A percentile compares a stretch with the other conserved stretches of the same genome.
Conservation (phyloP, 2,797 vertebrate species). For the Hephaestus fuliginosus region DNA sequence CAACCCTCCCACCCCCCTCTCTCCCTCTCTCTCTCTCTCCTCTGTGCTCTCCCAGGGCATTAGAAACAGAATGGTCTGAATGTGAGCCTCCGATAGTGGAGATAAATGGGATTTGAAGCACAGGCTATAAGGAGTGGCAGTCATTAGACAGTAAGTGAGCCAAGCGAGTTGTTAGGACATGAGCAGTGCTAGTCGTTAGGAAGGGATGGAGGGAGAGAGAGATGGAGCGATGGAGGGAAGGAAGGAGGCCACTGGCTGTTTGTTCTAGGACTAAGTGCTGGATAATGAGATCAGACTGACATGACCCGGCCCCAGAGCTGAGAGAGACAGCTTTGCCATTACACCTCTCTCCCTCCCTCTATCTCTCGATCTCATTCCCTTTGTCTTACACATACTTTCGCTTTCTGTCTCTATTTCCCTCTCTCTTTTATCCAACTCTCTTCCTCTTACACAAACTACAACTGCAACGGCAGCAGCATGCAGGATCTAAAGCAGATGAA, state of each 20-base stretch:
- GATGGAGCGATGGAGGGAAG: slow-evolving; percentile 74
- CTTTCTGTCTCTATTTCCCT: slow-evolving; percentile 46
- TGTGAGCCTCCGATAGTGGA: slow-evolving; percentile 82
- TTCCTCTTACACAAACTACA: slow-evolving; percentile 32
- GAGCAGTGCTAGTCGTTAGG: slow-evolving; percentile 83
- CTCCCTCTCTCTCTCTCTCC: slow-evolving; percentile 47
- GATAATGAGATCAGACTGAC: slow-evolving; percentile 87
- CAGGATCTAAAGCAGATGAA: slow-evolving; percentile 21
- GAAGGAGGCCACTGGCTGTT: slow-evolving; percentile 84
- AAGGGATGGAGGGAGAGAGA: slow-evolving; percentile 76
- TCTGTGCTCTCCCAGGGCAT: slow-evolving; percentile 72
- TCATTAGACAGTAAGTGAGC: slow-evolving; percentile 87
- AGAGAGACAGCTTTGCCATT: slow-evolving; percentile 83
- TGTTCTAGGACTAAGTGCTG: slow-evolving; percentile 87
- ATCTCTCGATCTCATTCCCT: slow-evolving; percentile 65
- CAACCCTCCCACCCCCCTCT: slow-evolving; percentile 24
- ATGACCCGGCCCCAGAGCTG: slow-evolving; percentile 83
- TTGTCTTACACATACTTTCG: slow-evolving; percentile 70
- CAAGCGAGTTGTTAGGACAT: slow-evolving; percentile 86
- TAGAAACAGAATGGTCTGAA: slow-evolving; percentile 81
- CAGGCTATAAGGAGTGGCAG: slow-evolving; percentile 84
- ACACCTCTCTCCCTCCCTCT: slow-evolving; percentile 70
- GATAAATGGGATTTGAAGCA: slow-evolving; percentile 86
- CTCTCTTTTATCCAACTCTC: slow-evolving; percentile 33
- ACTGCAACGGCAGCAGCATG: slow-evolving; percentile 9